Conservation (phyloP, 2,797 vertebrate species). For the Tragopan temminckii region DNA sequence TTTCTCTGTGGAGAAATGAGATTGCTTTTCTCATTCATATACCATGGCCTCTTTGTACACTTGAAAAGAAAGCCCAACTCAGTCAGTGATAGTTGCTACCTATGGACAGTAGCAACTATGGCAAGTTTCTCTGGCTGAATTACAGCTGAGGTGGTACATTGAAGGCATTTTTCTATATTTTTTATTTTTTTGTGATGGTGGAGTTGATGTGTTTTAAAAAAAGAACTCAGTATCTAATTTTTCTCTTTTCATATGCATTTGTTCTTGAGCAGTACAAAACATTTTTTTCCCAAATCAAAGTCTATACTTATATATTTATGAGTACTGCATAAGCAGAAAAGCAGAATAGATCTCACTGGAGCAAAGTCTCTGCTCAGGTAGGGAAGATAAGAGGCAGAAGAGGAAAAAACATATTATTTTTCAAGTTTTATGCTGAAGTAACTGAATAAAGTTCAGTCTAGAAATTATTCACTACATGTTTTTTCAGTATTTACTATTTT, state of each 20-base stretch:
- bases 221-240: not conserved
- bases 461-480: not conserved
- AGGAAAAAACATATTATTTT: not conserved
- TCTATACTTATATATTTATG: not conserved
- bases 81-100: not conserved
- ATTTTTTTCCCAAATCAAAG: not conserved
- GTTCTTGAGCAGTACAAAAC: not conserved
- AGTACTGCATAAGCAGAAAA: not conserved
- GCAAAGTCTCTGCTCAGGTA: not conserved
- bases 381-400: not conserved
- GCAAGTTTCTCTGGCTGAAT: not conserved
- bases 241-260: not conserved
- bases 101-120: rapidly evolving
- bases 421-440: not conserved
- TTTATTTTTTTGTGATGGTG: not conserved
- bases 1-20: not conserved
- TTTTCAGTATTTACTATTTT: not conserved
- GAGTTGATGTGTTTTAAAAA: not conserved
- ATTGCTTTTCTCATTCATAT: not conserved
- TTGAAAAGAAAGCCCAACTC: not conserved
- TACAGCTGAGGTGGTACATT: not conserved
- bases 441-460: not conserved
- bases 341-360: not conserved
- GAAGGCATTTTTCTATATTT: not conserved
- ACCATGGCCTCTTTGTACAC: not conserved